Evolutionary conservation across 2,888 invertebrate species (phyloP).

Genomic region (Chymomyza fuscimana): DNA sequence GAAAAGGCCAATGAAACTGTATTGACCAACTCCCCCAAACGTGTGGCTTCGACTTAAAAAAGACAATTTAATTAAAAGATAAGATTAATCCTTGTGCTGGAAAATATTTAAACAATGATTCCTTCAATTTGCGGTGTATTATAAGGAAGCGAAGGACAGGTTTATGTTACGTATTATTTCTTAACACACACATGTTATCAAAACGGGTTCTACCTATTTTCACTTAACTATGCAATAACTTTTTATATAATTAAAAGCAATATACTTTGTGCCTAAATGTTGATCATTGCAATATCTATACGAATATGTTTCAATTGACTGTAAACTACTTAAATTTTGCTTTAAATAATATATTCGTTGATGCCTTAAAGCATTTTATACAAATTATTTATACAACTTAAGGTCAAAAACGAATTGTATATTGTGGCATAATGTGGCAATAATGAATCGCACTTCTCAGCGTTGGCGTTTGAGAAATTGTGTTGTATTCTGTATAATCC

Average conservation of each 20-base stretch:
- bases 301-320: conserved; percentile 27
- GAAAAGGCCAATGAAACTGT: conserved; percentile 81
- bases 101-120: conserved; percentile 46
- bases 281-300: conserved; percentile 73
- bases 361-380: not conserved
- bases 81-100: conserved; percentile 1
- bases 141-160: conserved; percentile 50
- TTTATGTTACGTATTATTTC: conserved; percentile 53
- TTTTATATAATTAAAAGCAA: conserved; percentile 66
- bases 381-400: not conserved
- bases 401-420: conserved; percentile 2
- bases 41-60: conserved; percentile 60
- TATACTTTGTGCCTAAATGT: conserved; percentile 77
- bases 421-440: not conserved
- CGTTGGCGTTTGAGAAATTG: conserved; percentile 42
- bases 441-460: conserved; percentile 64
- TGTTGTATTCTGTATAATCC: conserved; percentile 45
- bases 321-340: conserved; percentile 31
- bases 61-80: conserved; percentile 30
- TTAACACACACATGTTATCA: conserved; percentile 19
- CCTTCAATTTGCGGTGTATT: conserved; percentile 37
- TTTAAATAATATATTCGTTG: conserved; percentile 25
- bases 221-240: conserved; percentile 62
- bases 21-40: conserved; percentile 81
- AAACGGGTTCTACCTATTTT: conserved; percentile 18